Conservation (phyloP, 2,797 vertebrate species). For the Decapterus maruadsi region DNA sequence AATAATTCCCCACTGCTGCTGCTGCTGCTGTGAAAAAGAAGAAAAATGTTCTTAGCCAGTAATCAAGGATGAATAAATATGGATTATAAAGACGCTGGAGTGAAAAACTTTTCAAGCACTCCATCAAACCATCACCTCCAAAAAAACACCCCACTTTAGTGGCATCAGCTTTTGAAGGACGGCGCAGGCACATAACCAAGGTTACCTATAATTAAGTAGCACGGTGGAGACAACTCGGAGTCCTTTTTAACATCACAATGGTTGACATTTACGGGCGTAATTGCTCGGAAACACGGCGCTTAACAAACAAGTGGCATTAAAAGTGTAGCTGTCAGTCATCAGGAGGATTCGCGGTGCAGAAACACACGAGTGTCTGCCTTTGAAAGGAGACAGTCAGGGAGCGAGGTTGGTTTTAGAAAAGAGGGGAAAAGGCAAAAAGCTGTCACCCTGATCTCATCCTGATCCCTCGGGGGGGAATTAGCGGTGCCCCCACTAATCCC, state of each 20-base stretch:
- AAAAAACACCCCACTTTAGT: background rate
- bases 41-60: constrained; percentile 7
- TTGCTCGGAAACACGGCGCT: constrained; percentile 37
- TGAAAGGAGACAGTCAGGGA: constrained; percentile 8
- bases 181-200: constrained; percentile 6
- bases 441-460: constrained; percentile 19
- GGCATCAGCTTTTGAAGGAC: constrained; percentile 11
- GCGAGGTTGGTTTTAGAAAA: constrained; percentile 19
- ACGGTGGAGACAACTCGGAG: background rate
- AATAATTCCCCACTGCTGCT: background rate
- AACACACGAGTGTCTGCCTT: constrained; percentile 5
- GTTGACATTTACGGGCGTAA: constrained; percentile 48
- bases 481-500: constrained; percentile 31
- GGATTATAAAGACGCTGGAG: constrained; percentile 14
- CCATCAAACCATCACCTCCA: background rate
- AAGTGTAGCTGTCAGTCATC: constrained; percentile 40
- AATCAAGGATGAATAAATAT: constrained; percentile 27
- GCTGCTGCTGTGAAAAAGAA: constrained; percentile 5
- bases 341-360: constrained; percentile 17
- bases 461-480: constrained; percentile 38
- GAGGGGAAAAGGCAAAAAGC: constrained; percentile 14
- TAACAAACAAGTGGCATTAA: constrained; percentile 33
- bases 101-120: constrained; percentile 19
- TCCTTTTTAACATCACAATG: constrained; percentile 16
- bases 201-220: constrained; percentile 38